Conservation (phyloP, 2,797 vertebrate species). For the Microcaecilia unicolor region DNA sequence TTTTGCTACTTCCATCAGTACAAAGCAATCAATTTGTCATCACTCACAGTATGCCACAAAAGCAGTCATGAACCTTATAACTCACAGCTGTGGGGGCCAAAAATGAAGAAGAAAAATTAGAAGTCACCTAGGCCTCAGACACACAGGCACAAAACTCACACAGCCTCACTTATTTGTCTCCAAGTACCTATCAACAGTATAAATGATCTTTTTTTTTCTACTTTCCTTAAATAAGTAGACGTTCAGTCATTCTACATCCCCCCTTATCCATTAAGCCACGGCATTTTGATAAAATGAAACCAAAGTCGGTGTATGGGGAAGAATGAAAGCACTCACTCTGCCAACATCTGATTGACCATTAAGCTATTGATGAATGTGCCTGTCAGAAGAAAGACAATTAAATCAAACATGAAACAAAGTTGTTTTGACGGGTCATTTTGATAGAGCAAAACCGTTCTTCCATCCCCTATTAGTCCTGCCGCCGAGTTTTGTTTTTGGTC, state of each 20-base stretch:
- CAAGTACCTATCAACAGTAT: conserved; percentile 59
- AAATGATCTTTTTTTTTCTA: conserved; percentile 57
- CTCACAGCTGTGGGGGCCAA: conserved; percentile 67
- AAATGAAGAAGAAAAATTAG: conserved; percentile 26
- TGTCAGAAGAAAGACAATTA: conserved; percentile 98
- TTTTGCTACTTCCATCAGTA: conserved; percentile 71
- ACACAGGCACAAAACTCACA: conserved; percentile 49
- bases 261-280: conserved; percentile 86
- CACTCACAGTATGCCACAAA: conserved; percentile 74
- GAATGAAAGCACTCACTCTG: conserved; percentile 94
- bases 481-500: conserved; percentile 60
- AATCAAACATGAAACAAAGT: conserved; percentile 99
- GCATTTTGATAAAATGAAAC: conserved; percentile 91
- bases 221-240: conserved; percentile 71
- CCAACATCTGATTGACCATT: conserved; percentile 98
- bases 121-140: conserved; percentile 58
- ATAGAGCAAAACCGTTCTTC: conserved; percentile 88
- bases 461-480: conserved; percentile 80
- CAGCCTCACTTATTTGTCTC: conserved; percentile 60
- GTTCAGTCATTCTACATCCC: conserved; percentile 68
- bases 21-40: conserved; percentile 89
- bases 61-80: conserved; percentile 78
- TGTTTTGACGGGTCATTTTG: conserved; percentile 91
- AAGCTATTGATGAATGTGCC: conserved; percentile 99
- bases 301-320: conserved; percentile 85